phyloP scores from a whole-genome alignment of 1,140 invertebrate species.

The Saxidomus purpurata region DNA sequence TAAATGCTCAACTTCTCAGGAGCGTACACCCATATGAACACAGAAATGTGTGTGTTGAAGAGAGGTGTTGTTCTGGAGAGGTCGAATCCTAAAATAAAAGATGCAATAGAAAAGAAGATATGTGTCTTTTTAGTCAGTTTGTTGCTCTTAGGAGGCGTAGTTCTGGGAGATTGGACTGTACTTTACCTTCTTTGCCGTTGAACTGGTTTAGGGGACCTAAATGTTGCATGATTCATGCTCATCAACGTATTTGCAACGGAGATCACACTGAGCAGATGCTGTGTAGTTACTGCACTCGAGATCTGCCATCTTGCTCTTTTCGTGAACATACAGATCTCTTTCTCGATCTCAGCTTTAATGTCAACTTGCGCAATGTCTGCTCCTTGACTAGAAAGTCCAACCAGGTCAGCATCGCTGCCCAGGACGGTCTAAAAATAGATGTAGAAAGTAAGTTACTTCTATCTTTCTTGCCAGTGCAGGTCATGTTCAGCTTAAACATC shows the following conservation, averaged over 20 bases:
- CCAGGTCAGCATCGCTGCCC: not conserved
- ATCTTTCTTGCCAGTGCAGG: too few relatives aligned
- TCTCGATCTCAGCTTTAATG: constrained; percentile 39
- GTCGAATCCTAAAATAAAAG: too few relatives aligned
- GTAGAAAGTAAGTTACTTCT: too few relatives aligned
- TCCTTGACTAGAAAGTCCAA: not conserved
- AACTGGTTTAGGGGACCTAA: constrained; percentile 85
- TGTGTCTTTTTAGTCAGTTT: too few relatives aligned
- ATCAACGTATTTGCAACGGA: constrained; percentile 98
- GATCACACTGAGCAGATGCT: constrained; percentile 97
- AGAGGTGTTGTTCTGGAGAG: too few relatives aligned
- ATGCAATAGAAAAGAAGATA: too few relatives aligned
- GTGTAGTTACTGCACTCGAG: constrained; percentile 97
- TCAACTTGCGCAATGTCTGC: not conserved
- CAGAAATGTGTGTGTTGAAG: too few relatives aligned
- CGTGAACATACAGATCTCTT: constrained; percentile 73
- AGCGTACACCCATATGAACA: too few relatives aligned
- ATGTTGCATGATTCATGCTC: constrained; percentile 98
- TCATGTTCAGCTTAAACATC: too few relatives aligned
- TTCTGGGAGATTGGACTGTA: too few relatives aligned
- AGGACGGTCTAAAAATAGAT: not conserved
- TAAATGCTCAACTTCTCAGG: too few relatives aligned
- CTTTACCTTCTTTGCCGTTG: constrained; percentile 66
- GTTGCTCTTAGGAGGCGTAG: too few relatives aligned
- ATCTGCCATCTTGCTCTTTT: constrained; percentile 96